Evolutionary conservation across 2,888 invertebrate genomes (phyloP).

Genomic region (Lithophane ornitopus): DNA sequence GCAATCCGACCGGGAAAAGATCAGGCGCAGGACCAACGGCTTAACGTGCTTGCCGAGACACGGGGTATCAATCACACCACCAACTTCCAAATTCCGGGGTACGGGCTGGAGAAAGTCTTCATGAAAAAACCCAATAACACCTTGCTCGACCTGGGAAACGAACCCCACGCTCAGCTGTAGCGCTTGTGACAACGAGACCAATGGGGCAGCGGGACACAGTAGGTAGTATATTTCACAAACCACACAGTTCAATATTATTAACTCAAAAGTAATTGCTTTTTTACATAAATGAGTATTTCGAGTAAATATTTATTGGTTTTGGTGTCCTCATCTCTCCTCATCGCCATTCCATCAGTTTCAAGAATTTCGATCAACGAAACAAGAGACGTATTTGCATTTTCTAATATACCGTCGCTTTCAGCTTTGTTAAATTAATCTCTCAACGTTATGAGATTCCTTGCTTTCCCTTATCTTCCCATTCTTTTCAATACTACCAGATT

Average conservation of each 20-base stretch:
- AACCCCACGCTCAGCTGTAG: no score
- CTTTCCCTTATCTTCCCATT: neutral
- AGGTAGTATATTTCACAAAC: neutral
- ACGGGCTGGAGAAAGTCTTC: no score
- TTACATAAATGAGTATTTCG: neutral
- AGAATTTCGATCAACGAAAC: conserved; percentile 22
- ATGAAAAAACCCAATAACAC: no score
- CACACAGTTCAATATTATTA: neutral
- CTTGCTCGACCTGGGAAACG: no score
- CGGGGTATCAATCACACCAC: no score
- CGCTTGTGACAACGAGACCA: no score
- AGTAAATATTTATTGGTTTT: conserved; percentile 3
- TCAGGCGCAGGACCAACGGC: no score
- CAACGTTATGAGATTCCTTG: neutral
- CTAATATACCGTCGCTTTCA: conserved; percentile 2
- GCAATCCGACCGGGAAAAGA: no score
- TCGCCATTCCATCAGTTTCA: neutral
- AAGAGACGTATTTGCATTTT: conserved; percentile 33
- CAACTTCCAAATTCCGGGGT: no score
- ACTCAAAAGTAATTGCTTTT: neutral
- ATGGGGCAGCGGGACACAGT: neutral
- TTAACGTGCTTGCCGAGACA: no score
- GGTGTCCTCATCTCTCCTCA: neutral
- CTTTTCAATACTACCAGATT: neutral
- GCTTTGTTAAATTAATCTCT: neutral